Conservation (phyloP, 2,113 vertebrate genomes). For the Speoplatyrhinus poulsoni region DNA sequence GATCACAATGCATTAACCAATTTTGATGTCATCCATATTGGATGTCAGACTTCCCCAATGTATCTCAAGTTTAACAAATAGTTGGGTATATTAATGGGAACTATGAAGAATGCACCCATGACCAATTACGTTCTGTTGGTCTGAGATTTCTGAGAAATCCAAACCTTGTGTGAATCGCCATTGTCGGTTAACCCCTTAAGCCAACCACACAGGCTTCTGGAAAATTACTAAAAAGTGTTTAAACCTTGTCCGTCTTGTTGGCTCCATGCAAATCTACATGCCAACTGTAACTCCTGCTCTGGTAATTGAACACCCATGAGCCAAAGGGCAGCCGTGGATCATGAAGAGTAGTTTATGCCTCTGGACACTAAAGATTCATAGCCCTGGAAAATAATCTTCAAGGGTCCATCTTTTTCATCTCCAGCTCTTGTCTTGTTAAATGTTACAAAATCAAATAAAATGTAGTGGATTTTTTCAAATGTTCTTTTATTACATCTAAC, state of each 20-base stretch:
- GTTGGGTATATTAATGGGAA: constrained; percentile 43
- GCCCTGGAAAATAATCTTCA: no score
- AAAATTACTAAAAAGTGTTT: constrained; percentile 45
- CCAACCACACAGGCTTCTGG: constrained; percentile 36
- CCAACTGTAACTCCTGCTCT: constrained; percentile 29
- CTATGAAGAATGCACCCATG: constrained; percentile 39
- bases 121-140: constrained; percentile 33
- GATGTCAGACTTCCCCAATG: constrained; percentile 15
- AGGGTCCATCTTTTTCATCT: no score
- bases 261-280: constrained; percentile 56
- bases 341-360: not conserved
- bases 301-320: constrained; percentile 43
- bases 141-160: constrained; percentile 55
- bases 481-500: no score
- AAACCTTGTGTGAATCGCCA: constrained; percentile 61
- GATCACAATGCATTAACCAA: constrained; percentile 19
- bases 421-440: no score
- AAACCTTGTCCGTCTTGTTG: constrained; percentile 48
- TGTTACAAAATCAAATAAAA: no score
- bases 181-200: constrained; percentile 17
- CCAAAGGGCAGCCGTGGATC: constrained; percentile 22
- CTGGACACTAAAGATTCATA: no score
- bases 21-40: constrained; percentile 20
- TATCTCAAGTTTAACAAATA: not conserved
- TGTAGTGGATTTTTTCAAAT: no score